These are phyloP conservation scores for Circaetus gallicus DNA, from an alignment of 2,113 vertebrate genomes.

Conservation along the genomic window DNA sequence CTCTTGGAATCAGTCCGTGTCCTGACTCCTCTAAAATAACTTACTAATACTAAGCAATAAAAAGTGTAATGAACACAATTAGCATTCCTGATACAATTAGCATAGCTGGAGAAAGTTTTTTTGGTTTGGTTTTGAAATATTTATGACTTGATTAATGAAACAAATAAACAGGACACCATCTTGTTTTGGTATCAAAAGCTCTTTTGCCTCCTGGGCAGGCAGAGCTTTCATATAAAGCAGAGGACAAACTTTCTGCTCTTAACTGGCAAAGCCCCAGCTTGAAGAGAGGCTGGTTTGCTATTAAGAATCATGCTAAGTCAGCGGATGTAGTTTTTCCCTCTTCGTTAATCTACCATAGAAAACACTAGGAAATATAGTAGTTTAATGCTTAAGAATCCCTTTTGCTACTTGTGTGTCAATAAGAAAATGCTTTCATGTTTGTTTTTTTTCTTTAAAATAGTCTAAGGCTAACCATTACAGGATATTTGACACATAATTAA, in stretches of 20 bases:
- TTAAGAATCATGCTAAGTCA: background rate
- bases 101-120: background rate
- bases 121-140: background rate
- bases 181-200: background rate
- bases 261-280: background rate
- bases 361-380: background rate
- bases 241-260: background rate
- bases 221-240: background rate
- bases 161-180: background rate
- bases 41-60: background rate
- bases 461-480: background rate
- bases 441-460: background rate
- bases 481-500: background rate
- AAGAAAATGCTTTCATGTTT: background rate
- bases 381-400: background rate
- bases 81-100: background rate
- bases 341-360: background rate
- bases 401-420: background rate
- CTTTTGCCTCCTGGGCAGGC: background rate
- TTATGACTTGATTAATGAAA: background rate
- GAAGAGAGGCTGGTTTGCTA: background rate
- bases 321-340: background rate
- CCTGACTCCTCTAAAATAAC: background rate
- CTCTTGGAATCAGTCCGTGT: background rate
- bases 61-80: background rate